Conservation (phyloP, 2,797 vertebrate species). For the Coregonus suidteri region DNA sequence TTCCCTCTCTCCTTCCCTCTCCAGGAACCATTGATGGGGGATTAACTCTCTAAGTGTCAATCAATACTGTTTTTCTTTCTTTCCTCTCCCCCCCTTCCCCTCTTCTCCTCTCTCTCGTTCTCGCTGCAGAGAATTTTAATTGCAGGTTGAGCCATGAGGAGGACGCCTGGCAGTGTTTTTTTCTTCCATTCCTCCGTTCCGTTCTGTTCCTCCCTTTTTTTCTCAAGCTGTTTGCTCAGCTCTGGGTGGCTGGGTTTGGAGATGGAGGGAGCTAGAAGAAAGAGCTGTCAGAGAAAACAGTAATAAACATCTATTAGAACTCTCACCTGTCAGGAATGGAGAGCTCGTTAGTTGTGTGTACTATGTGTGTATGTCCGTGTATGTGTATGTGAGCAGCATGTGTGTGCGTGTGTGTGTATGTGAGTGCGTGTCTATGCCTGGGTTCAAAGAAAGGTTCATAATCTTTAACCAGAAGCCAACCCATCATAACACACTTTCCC, state of each 20-base stretch:
- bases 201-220: slow-evolving; percentile 32
- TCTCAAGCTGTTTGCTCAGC: slow-evolving; percentile 51
- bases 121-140: slow-evolving; percentile 62
- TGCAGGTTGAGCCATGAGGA: slow-evolving; percentile 45
- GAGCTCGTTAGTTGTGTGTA: background rate
- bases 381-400: slow-evolving; percentile 9
- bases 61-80: slow-evolving; percentile 65
- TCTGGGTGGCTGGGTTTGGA: slow-evolving; percentile 58
- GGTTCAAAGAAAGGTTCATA: background rate
- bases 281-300: slow-evolving; percentile 21
- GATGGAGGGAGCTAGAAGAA: slow-evolving; percentile 31
- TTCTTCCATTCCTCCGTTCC: slow-evolving; percentile 38
- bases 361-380: slow-evolving; percentile 6
- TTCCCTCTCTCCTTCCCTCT: slow-evolving; percentile 64
- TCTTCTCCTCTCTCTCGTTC: slow-evolving; percentile 23
- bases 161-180: slow-evolving; percentile 39
- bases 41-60: slow-evolving; percentile 77
- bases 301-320: slow-evolving; percentile 40
- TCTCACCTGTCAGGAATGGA: slow-evolving; percentile 29
- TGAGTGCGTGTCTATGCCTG: background rate
- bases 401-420: background rate
- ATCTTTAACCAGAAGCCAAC: too few species aligned
- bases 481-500: too few species aligned
- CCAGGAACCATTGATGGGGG: slow-evolving; percentile 66
- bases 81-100: slow-evolving; percentile 33